A percentile compares a stretch with the other conserved stretches of the same genome.
phyloP scores from a whole-genome alignment of 2,797 vertebrate genomes.

The Parauchenoglanis punctatus region DNA sequence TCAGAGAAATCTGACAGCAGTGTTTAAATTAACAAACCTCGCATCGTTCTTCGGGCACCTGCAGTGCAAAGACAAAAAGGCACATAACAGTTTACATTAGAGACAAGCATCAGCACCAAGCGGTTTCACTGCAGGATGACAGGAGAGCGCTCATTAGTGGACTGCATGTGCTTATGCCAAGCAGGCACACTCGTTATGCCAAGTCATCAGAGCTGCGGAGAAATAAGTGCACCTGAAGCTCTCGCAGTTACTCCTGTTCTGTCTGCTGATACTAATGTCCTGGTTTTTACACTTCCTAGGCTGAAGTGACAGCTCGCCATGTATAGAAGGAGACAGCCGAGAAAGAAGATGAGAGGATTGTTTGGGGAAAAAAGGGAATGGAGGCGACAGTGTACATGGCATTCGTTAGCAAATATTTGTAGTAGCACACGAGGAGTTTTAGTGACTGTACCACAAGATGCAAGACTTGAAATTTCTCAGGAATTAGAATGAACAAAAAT shows the following conservation, averaged over 20 bases:
- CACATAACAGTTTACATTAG: conserved; percentile 38
- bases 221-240: conserved; percentile 43
- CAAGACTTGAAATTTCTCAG: not conserved
- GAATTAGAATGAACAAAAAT: not conserved
- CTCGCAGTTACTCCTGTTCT: conserved; percentile 25
- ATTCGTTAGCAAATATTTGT: not conserved
- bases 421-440: not conserved
- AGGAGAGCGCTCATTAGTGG: conserved; percentile 47
- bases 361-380: too few relatives aligned
- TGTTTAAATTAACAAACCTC: conserved; percentile 30
- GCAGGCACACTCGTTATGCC: conserved; percentile 41
- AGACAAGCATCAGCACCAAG: conserved; percentile 39
- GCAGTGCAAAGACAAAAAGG: not conserved
- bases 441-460: not conserved
- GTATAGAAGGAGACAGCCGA: not conserved
- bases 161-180: conserved; percentile 31
- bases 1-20: conserved; percentile 1
- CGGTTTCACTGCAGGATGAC: conserved; percentile 19
- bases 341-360: not conserved
- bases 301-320: not conserved
- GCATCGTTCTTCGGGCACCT: not conserved
- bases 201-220: conserved; percentile 57
- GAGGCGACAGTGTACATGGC: not conserved
- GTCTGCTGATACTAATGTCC: conserved; percentile 38
- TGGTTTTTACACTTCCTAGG: conserved; percentile 4